These are phyloP conservation scores for Ascaphus truei DNA, from an alignment of 2,113 vertebrate species.

Conservation along the genomic window DNA sequence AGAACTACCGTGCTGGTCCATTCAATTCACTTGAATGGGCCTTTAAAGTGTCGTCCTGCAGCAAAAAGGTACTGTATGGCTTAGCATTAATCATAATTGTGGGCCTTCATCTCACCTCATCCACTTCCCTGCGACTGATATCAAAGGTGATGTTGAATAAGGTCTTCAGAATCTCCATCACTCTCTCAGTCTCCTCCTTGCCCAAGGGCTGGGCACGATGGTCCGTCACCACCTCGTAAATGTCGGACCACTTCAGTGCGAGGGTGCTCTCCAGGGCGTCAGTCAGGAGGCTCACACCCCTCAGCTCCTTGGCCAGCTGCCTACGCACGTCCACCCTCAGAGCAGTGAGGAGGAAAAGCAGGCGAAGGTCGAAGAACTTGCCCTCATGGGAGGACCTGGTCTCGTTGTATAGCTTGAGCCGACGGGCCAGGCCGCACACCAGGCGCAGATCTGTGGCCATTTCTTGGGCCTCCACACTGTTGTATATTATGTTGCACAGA, in stretches of 20 bases:
- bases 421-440: slow-evolving; percentile 54
- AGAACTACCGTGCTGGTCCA: no score
- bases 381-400: slow-evolving; percentile 44
- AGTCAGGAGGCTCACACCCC: slow-evolving; percentile 56
- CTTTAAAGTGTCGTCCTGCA: no score
- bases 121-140: slow-evolving; percentile 54
- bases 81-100: no score
- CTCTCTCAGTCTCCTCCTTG: slow-evolving; percentile 53
- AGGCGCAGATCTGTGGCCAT: slow-evolving; percentile 46
- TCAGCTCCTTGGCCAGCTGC: slow-evolving; percentile 55
- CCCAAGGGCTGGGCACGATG: slow-evolving; percentile 38
- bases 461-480: slow-evolving; percentile 30
- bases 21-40: no score
- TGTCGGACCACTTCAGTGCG: slow-evolving; percentile 57
- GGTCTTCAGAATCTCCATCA: slow-evolving; percentile 64
- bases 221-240: slow-evolving; percentile 49
- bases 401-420: slow-evolving; percentile 45
- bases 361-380: slow-evolving; percentile 69
- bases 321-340: slow-evolving; percentile 61
- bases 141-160: slow-evolving; percentile 66
- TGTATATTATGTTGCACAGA: slow-evolving; percentile 40
- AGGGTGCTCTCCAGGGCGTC: slow-evolving; percentile 56
- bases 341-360: slow-evolving; percentile 69
- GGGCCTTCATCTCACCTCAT: slow-evolving; percentile 50
- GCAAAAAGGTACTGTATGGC: no score